A percentile compares a stretch with the other conserved stretches of the same genome.
Conservation (phyloP, 2,113 vertebrate genomes). For the Argyrosomus japonicus region DNA sequence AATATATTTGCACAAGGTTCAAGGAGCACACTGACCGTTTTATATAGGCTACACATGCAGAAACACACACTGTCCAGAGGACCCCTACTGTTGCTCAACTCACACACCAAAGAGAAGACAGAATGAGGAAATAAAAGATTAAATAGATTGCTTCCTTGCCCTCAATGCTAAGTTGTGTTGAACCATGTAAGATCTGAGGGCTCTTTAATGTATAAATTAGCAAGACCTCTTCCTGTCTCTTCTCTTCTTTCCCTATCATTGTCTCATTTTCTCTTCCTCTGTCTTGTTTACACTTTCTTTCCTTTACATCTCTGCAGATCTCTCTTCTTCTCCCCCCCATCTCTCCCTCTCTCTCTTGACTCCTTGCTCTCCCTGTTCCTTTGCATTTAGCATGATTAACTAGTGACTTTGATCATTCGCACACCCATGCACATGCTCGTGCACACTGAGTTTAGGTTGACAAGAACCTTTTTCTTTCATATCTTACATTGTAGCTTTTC, state of each 20-base stretch:
- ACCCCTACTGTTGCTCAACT: constrained; percentile 47
- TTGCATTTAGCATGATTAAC: constrained; percentile 75
- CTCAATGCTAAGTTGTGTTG: constrained; percentile 70
- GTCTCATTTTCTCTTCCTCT: constrained; percentile 52
- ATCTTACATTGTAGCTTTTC: constrained; percentile 42
- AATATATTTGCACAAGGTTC: constrained; percentile 7
- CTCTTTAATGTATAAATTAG: constrained; percentile 80
- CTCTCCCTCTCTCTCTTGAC: constrained; percentile 12
- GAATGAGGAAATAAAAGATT: constrained; percentile 69
- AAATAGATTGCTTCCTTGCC: constrained; percentile 72
- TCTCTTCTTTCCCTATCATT: constrained; percentile 51
- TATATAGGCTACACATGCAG: constrained; percentile 11
- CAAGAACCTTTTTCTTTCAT: constrained; percentile 61
- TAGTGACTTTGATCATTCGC: constrained; percentile 73
- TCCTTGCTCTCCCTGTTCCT: constrained; percentile 47
- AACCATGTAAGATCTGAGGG: constrained; percentile 71
- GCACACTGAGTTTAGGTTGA: constrained; percentile 58
- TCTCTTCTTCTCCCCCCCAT: background rate
- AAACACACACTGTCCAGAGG: constrained; percentile 41
- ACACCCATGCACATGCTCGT: constrained; percentile 38
- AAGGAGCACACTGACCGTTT: constrained; percentile 14
- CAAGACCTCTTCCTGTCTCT: constrained; percentile 60
- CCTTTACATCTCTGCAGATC: constrained; percentile 15
- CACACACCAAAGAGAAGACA: constrained; percentile 64
- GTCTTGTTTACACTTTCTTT: constrained; percentile 62